phyloP scores from a whole-genome alignment of 2,888 invertebrate species.

The Blastobasis lacticolella region DNA sequence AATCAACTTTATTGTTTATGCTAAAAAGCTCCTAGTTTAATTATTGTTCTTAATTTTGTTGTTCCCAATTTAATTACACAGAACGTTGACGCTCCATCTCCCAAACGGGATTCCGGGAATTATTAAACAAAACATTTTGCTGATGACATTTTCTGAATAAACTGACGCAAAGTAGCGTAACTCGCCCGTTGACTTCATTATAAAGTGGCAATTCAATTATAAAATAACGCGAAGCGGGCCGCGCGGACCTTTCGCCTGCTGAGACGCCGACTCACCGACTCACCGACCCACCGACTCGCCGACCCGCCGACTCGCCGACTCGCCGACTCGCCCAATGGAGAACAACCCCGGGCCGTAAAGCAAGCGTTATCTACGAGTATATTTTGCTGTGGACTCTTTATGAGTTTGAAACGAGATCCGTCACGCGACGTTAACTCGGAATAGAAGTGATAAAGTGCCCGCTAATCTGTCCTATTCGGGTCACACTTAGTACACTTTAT shows the following conservation, averaged over 20 bases:
- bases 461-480: conserved; percentile 74
- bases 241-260: no score
- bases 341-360: conserved; percentile 64
- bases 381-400: conserved; percentile 74
- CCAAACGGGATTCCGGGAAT: background rate
- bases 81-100: no score
- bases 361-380: conserved; percentile 69
- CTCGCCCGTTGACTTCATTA: conserved; percentile 48
- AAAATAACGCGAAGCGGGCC: conserved; percentile 39
- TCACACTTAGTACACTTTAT: conserved; percentile 73
- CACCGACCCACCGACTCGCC: conserved; percentile 41
- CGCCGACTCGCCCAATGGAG: conserved; percentile 55
- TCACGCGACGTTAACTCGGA: conserved; percentile 72
- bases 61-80: no score
- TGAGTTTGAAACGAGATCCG: conserved; percentile 73
- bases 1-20: no score
- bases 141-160: conserved; percentile 29
- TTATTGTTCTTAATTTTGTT: no score
- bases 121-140: conserved; percentile 12
- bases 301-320: conserved; percentile 1
- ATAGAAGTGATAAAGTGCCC: conserved; percentile 74
- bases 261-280: conserved; percentile 57
- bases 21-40: no score
- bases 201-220: conserved; percentile 63
- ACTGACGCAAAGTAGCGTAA: conserved; percentile 28